Evolutionary conservation across 2,888 invertebrate genomes (phyloP).

Genomic region (Tachina grossa): DNA sequence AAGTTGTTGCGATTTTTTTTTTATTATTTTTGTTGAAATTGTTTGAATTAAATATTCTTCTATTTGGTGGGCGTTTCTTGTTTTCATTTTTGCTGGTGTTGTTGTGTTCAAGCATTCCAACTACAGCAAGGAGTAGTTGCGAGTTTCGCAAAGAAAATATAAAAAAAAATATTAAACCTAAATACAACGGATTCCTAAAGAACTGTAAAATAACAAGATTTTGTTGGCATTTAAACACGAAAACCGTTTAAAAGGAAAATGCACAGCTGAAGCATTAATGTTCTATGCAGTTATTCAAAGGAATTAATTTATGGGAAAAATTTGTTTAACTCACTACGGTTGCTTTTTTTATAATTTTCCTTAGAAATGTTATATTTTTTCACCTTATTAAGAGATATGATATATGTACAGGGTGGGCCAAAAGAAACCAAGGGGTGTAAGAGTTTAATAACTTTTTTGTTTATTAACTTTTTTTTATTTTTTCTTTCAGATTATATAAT

Average conservation of each 20-base stretch:
- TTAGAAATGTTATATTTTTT: no score
- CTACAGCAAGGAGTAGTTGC: slow-evolving; percentile 16
- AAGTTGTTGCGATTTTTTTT: slow-evolving; percentile 22
- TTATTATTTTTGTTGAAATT: slow-evolving; percentile 24
- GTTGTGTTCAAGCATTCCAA: slow-evolving; percentile 14
- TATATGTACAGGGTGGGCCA: no score
- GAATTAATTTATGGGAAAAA: neutral
- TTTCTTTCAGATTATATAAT: no score
- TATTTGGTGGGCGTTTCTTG: slow-evolving; percentile 54
- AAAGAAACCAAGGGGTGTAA: no score
- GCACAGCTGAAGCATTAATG: slow-evolving; percentile 1
- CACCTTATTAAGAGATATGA: no score
- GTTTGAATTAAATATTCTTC: slow-evolving; percentile 31
- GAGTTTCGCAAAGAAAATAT: neutral
- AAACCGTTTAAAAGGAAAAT: slow-evolving; percentile 34
- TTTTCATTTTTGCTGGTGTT: neutral
- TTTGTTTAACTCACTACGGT: neutral
- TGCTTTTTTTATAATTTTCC: no score
- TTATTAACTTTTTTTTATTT: no score
- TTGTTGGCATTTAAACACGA: slow-evolving; percentile 45
- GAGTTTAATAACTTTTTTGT: no score
- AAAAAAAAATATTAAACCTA: neutral
- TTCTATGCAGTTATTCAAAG: slow-evolving; percentile 17
- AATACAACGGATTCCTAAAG: neutral
- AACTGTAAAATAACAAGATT: slow-evolving; percentile 29